A percentile compares a stretch with the other conserved stretches of the same genome.
Evolutionary conservation across 2,888 invertebrate species (phyloP).

Genomic region (Drosophila cyrtoloma): DNA sequence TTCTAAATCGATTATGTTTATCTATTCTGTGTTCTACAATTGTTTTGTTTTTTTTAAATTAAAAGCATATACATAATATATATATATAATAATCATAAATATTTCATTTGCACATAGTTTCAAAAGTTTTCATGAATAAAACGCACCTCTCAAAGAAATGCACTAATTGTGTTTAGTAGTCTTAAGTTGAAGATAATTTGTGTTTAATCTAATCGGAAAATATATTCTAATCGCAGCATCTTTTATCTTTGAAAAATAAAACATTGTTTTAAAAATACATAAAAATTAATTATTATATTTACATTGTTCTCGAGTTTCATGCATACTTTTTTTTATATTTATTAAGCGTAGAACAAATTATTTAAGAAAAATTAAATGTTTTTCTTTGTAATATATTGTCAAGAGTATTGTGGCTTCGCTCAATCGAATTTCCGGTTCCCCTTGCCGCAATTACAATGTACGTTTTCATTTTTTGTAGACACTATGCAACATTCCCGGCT

Average conservation of each 20-base stretch:
- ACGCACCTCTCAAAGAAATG: not conserved
- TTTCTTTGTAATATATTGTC: not conserved
- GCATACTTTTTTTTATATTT: not conserved
- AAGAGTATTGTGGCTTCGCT: conserved; percentile 17
- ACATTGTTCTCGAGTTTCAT: not conserved
- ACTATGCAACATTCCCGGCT: conserved; percentile 40
- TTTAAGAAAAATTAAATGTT: not conserved
- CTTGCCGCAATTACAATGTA: conserved; percentile 10
- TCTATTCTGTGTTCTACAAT: not conserved
- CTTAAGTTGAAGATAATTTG: not conserved
- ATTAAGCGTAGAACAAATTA: not conserved
- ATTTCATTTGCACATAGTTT: not conserved
- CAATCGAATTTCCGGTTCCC: conserved; percentile 2
- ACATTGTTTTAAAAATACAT: not conserved
- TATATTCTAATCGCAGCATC: not conserved
- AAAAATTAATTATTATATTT: not conserved
- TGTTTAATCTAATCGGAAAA: not conserved
- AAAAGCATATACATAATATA: not conserved
- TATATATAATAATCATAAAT: not conserved
- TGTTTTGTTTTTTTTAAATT: not conserved
- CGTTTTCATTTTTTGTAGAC: conserved; percentile 31
- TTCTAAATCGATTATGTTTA: not conserved
- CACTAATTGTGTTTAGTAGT: not conserved
- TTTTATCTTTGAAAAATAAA: not conserved
- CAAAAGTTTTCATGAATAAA: not conserved